These are phyloP conservation scores for Leptothorax acervorum DNA, from an alignment of 2,888 invertebrate species.

Conservation along the genomic window DNA sequence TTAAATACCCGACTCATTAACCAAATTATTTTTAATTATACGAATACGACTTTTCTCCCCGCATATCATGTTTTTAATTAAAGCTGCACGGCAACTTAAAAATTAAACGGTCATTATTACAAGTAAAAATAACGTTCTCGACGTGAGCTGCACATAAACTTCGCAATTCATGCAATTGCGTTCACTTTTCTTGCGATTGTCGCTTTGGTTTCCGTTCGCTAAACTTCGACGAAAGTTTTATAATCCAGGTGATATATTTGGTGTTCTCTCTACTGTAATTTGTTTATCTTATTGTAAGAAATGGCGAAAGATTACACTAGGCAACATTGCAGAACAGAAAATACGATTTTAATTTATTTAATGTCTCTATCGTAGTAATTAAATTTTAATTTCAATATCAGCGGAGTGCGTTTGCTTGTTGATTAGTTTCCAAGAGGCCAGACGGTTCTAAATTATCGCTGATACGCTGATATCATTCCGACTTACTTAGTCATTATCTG, in stretches of 20 bases:
- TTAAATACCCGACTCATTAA: constrained; percentile 31
- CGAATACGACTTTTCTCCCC: neutral
- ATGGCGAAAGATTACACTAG: neutral
- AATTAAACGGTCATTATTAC: constrained; percentile 33
- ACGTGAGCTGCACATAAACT: constrained; percentile 28
- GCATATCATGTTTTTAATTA: constrained; percentile 49
- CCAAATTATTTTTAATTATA: constrained; percentile 37
- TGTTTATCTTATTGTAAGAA: constrained; percentile 12
- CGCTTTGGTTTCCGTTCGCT: neutral
- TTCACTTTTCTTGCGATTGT: constrained; percentile 4
- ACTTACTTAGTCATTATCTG: neutral
- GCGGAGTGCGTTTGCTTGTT: neutral
- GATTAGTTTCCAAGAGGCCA: neutral
- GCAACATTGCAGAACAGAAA: constrained; percentile 5
- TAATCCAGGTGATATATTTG: constrained; percentile 9
- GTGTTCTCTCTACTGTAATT: neutral
- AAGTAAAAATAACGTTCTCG: constrained; percentile 18
- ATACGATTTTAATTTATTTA: constrained; percentile 27
- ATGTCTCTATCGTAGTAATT: constrained; percentile 18
- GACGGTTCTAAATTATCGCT: neutral
- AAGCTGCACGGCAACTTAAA: neutral
- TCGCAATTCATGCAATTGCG: constrained; percentile 18
- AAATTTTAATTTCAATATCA: constrained; percentile 1
- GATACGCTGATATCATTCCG: neutral
- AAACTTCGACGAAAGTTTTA: neutral